Percentiles rank a stretch among this genome's conserved stretches.
Conservation (phyloP, 2,113 vertebrate genomes). For the Thunnus maccoyii region DNA sequence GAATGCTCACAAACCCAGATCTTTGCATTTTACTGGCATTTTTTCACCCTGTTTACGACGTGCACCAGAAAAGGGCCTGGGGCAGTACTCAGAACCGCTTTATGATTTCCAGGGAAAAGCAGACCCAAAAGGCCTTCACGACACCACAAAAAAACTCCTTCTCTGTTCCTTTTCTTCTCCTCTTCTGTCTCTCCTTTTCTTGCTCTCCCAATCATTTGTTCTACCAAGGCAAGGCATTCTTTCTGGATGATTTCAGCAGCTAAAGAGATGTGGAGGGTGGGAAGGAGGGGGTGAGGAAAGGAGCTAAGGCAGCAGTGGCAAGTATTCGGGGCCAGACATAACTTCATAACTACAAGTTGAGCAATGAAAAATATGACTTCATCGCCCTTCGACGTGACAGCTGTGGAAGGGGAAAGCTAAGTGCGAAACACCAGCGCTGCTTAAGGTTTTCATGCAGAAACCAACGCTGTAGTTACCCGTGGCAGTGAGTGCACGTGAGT, state of each 20-base stretch:
- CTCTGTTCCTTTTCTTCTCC: constrained; percentile 53
- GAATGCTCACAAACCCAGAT: constrained; percentile 36
- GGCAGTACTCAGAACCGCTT: constrained; percentile 60
- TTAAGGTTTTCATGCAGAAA: constrained; percentile 51
- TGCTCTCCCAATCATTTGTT: constrained; percentile 74
- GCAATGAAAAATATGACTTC: constrained; percentile 80
- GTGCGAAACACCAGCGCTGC: constrained; percentile 57
- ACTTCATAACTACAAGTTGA: constrained; percentile 81
- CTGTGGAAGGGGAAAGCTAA: constrained; percentile 61
- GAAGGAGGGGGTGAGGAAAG: constrained; percentile 36
- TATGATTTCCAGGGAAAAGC: constrained; percentile 67
- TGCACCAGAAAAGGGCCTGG: constrained; percentile 55
- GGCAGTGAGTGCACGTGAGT: not conserved
- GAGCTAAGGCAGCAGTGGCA: constrained; percentile 70
- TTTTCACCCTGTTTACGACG: constrained; percentile 58
- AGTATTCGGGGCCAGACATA: constrained; percentile 75
- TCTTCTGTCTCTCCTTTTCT: constrained; percentile 43
- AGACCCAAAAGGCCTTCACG: constrained; percentile 54
- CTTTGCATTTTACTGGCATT: constrained; percentile 57
- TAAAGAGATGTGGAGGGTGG: constrained; percentile 43
- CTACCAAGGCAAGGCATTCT: constrained; percentile 79
- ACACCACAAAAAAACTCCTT: constrained; percentile 39
- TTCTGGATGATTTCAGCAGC: constrained; percentile 82
- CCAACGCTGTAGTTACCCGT: not conserved
- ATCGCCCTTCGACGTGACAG: constrained; percentile 69